A percentile compares a stretch with the other conserved stretches of the same genome.
Evolutionary conservation across 2,888 invertebrate genomes (phyloP).

Genomic region (Eristalinus aeneus): DNA sequence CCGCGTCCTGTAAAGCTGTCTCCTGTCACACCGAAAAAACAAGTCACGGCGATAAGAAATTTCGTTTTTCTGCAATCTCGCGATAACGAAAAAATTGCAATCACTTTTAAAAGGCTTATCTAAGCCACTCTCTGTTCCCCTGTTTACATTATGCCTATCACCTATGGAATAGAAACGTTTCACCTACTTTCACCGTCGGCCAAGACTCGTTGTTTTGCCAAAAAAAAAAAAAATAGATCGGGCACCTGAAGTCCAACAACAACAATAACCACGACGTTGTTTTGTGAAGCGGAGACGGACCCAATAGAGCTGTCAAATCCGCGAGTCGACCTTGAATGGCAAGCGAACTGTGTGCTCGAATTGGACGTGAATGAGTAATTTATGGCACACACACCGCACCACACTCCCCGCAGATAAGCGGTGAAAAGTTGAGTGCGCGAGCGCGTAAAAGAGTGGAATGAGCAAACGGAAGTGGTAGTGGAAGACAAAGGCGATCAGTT

Average conservation of each 20-base stretch:
- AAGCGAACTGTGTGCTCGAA: not conserved
- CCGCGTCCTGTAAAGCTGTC: not conserved
- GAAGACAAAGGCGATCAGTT: not conserved
- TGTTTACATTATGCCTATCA: not conserved
- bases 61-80: not conserved
- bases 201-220: not conserved
- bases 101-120: not conserved
- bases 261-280: not conserved
- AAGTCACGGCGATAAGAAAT: not conserved
- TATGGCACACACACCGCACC: not conserved
- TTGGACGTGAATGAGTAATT: slow-evolving; percentile 39
- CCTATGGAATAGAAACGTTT: not conserved
- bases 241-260: not conserved
- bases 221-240: not conserved
- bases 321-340: not conserved
- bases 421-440: not conserved
- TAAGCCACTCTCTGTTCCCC: not conserved
- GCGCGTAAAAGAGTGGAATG: not conserved
- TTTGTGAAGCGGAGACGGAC: not conserved
- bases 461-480: not conserved
- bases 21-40: not conserved
- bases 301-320: not conserved
- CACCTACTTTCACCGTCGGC: not conserved
- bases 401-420: not conserved
- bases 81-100: not conserved